Evolutionary conservation across 30 jellyfish, hydroid and myxozoan genomes (phyloP).

Genomic region (Pelagia noctiluca): DNA sequence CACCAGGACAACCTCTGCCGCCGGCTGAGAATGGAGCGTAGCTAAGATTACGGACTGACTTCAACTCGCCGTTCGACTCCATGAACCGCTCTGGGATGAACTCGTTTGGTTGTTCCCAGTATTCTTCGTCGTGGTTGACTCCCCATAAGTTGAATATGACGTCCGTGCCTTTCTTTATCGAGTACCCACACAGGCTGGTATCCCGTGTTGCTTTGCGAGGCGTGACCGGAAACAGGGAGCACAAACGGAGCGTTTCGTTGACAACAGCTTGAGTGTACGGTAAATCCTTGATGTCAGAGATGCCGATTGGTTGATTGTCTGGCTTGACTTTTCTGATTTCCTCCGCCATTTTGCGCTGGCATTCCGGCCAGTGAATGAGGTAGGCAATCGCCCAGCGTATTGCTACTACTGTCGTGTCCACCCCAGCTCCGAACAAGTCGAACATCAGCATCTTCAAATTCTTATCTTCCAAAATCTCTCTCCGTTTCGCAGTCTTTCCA

Average conservation of each 20-base stretch:
- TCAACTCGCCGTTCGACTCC: conserved; percentile 9
- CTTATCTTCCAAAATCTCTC: not conserved
- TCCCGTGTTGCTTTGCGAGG: conserved; percentile 56
- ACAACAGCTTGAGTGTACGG: conserved; percentile 48
- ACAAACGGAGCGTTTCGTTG: conserved; percentile 38
- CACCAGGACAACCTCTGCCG: conserved; percentile 58
- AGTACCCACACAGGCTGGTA: conserved; percentile 37
- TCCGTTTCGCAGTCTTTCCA: not conserved
- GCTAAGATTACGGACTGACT: conserved; percentile 8
- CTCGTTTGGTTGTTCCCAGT: conserved; percentile 41
- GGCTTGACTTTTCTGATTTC: conserved; percentile 7
- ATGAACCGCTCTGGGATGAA: conserved; percentile 33
- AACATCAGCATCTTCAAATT: not conserved
- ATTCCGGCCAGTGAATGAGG: conserved; percentile 42
- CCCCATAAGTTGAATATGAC: conserved; percentile 56
- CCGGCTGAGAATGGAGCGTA: conserved; percentile 49
- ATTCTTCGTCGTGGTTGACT: conserved; percentile 33
- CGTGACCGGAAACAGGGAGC: conserved; percentile 30
- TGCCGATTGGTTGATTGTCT: not conserved
- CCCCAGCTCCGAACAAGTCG: conserved; percentile 43
- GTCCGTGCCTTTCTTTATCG: conserved; percentile 46
- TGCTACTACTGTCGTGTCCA: conserved; percentile 25
- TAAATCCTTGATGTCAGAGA: conserved; percentile 12
- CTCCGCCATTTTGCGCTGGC: conserved; percentile 28
- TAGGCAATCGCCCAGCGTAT: conserved; percentile 49